Percentiles rank a stretch among this genome's conserved stretches.
Evolutionary conservation across 2,113 vertebrate species (phyloP).

Genomic region (Laticauda laticaudata): DNA sequence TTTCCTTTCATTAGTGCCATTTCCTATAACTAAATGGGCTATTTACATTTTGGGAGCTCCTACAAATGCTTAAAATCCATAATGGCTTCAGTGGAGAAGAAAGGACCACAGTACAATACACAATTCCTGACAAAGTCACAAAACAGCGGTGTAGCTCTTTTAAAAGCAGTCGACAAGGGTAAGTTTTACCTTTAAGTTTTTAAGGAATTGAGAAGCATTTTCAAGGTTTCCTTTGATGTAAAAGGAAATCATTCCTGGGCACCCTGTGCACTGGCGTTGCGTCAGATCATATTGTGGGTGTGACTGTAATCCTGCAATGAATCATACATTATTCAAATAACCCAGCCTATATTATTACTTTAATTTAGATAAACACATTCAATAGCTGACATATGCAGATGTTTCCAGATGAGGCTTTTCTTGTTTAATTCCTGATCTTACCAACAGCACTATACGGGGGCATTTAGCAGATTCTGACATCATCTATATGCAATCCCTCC

Average conservation of each 20-base stretch:
- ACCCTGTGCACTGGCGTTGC: slow-evolving; percentile 84
- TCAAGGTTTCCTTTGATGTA: slow-evolving; percentile 84
- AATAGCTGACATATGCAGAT: not conserved
- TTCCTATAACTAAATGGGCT: not conserved
- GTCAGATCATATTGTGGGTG: slow-evolving; percentile 85
- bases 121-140: not conserved
- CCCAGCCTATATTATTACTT: not conserved
- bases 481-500: not conserved
- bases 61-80: slow-evolving; percentile 6
- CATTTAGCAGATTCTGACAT: not conserved
- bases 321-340: not conserved
- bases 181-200: slow-evolving; percentile 82
- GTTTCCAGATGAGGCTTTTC: not conserved
- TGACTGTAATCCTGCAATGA: slow-evolving; percentile 80
- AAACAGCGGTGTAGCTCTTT: not conserved
- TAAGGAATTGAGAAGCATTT: slow-evolving; percentile 80
- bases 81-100: not conserved
- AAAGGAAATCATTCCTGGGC: slow-evolving; percentile 86
- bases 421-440: not conserved
- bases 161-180: rapidly evolving
- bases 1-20: slow-evolving; percentile 31
- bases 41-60: slow-evolving; percentile 18
- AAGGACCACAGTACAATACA: not conserved
- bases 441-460: not conserved
- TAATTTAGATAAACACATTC: not conserved